Percentiles rank a stretch among this genome's conserved stretches.
Conservation (phyloP, 2,888 invertebrate species). For the Sminthurinus aureus region DNA sequence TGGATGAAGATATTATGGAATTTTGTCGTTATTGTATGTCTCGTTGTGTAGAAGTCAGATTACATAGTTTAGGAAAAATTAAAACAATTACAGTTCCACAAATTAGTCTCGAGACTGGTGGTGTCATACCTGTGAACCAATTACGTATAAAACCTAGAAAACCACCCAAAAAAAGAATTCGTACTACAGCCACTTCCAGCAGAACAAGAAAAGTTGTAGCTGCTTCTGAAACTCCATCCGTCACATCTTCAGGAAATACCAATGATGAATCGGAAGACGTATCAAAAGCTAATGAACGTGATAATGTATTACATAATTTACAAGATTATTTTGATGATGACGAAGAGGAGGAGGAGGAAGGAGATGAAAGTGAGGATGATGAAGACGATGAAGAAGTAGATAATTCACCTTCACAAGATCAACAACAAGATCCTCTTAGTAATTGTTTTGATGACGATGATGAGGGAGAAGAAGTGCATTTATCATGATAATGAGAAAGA, state of each 20-base stretch:
- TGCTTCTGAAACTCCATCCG: slow-evolving; percentile 24
- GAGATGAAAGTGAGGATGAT: slow-evolving; percentile 38
- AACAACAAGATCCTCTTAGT: slow-evolving; percentile 10
- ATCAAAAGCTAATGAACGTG: not conserved
- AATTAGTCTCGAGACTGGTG: slow-evolving; percentile 44
- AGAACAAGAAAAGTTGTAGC: slow-evolving; percentile 20
- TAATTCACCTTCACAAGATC: not conserved
- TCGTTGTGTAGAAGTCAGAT: slow-evolving; percentile 51
- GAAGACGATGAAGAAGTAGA: slow-evolving; percentile 37
- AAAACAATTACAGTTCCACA: slow-evolving; percentile 36
- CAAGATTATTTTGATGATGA: slow-evolving; percentile 35
- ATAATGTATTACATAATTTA: not conserved
- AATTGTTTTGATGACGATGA: slow-evolving; percentile 5
- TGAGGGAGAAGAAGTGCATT: slow-evolving; percentile 8
- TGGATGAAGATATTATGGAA: slow-evolving; percentile 55
- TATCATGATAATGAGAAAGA: not conserved
- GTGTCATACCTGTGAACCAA: slow-evolving; percentile 41
- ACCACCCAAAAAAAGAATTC: slow-evolving; percentile 23
- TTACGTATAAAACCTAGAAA: slow-evolving; percentile 15
- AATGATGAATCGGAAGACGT: not conserved
- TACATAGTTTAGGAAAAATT: slow-evolving; percentile 52
- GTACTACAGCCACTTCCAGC: slow-evolving; percentile 21
- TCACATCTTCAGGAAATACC: not conserved
- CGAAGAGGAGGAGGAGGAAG: slow-evolving; percentile 41
- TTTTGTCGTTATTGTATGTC: slow-evolving; percentile 56